These are phyloP conservation scores for Caenorhabditis sp. DNA, from an alignment of 2,888 invertebrate genomes.

Conservation along the genomic window DNA sequence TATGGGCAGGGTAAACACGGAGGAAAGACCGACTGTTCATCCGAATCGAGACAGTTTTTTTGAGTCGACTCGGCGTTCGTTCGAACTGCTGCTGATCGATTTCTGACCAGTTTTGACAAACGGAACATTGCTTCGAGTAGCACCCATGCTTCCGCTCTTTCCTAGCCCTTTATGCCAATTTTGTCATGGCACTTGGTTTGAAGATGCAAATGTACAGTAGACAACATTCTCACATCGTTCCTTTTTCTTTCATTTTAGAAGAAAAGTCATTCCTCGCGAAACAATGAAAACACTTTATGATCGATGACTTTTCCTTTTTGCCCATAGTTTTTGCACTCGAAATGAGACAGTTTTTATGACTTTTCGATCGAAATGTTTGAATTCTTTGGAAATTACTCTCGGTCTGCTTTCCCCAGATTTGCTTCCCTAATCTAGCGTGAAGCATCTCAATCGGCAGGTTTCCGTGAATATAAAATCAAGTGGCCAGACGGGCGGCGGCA, in stretches of 20 bases:
- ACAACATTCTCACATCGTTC: too few species aligned
- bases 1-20: constrained; percentile 37
- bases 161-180: too few species aligned
- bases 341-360: not conserved
- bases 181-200: too few species aligned
- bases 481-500: constrained; percentile 26
- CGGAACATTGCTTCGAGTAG: not conserved
- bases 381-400: not conserved
- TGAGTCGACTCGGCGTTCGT: constrained; percentile 13
- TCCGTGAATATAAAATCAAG: constrained; percentile 28
- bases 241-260: too few species aligned
- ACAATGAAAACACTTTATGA: too few species aligned
- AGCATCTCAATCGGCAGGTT: constrained; percentile 28
- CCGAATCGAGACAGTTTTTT: constrained; percentile 30
- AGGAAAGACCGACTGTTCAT: constrained; percentile 48
- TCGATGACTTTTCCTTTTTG: too few species aligned
- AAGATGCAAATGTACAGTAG: too few species aligned
- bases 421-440: constrained; percentile 42
- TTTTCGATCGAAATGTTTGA: not conserved
- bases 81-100: constrained; percentile 27
- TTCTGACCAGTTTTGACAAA: constrained; percentile 26
- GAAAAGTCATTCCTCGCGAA: too few species aligned
- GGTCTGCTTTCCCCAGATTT: constrained; percentile 9
- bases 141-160: not conserved
- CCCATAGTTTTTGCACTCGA: too few species aligned